These are phyloP conservation scores for Punctoribates punctum DNA, from an alignment of 2,888 invertebrate species.

Conservation along the genomic window DNA sequence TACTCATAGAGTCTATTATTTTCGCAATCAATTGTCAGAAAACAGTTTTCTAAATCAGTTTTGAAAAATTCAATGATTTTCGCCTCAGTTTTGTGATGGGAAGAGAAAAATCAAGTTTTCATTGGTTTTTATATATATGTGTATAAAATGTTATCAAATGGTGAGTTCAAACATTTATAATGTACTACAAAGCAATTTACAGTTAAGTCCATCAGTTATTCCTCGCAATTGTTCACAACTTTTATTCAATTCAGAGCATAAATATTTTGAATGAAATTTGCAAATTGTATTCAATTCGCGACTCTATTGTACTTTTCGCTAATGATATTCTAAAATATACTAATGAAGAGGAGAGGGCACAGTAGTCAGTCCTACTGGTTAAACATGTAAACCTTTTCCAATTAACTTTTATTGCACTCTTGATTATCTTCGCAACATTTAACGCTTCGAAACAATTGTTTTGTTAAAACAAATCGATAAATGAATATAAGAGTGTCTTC, in stretches of 20 bases:
- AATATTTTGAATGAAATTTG: constrained; percentile 1
- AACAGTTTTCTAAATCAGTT: too few relatives aligned
- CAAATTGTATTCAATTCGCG: constrained; percentile 18
- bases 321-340: constrained; percentile 37
- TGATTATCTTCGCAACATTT: constrained; percentile 36
- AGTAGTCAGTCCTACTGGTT: constrained; percentile 1
- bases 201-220: constrained; percentile 2
- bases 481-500: constrained; percentile 28
- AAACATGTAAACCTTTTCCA: constrained; percentile 36
- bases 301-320: constrained; percentile 13
- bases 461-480: constrained; percentile 37
- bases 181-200: constrained; percentile 6
- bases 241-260: too few relatives aligned
- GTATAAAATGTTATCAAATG: too few relatives aligned
- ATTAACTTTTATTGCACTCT: constrained; percentile 39
- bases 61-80: too few relatives aligned
- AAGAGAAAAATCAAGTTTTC: too few relatives aligned
- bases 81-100: too few relatives aligned
- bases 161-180: background rate
- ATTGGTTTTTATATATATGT: too few relatives aligned
- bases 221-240: background rate
- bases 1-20: background rate
- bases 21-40: background rate
- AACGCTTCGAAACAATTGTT: constrained; percentile 33
- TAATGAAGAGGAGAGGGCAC: background rate